phyloP scores from a whole-genome alignment of 2,113 vertebrate species.

The Oreotrochilus melanogaster region DNA sequence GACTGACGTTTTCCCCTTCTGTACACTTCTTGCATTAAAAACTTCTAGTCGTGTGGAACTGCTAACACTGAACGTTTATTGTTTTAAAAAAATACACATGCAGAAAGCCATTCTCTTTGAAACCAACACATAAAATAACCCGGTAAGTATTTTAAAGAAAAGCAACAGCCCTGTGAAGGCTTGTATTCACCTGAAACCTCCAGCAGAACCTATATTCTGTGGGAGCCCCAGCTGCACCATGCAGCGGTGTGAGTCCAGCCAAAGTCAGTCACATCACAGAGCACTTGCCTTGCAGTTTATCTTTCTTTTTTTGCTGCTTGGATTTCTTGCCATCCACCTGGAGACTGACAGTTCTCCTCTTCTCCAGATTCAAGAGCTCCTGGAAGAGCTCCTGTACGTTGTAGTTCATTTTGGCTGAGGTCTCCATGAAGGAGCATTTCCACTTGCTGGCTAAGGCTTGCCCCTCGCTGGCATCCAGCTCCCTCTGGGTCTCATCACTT shows the following conservation, averaged over 20 bases:
- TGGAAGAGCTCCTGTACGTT: conserved; percentile 81
- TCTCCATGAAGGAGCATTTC: conserved; percentile 82
- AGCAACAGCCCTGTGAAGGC: not conserved
- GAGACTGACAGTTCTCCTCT: conserved; percentile 68
- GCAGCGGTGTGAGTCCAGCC: not conserved
- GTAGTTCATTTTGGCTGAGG: conserved; percentile 75
- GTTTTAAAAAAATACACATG: conserved; percentile 43
- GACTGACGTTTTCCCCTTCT: not conserved
- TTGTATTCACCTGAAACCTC: not conserved
- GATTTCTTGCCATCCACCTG: conserved; percentile 76
- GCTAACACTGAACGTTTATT: conserved; percentile 14
- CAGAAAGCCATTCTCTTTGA: conserved; percentile 23
- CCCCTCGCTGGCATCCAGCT: conserved; percentile 73
- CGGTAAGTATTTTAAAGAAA: not conserved
- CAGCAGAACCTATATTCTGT: not conserved
- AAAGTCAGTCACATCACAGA: conserved; percentile 71
- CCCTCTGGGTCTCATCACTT: conserved; percentile 66
- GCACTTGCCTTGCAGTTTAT: conserved; percentile 78
- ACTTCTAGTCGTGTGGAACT: not conserved
- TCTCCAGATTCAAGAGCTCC: conserved; percentile 75
- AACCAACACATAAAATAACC: not conserved
- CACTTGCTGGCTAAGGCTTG: conserved; percentile 74
- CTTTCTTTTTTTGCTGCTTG: conserved; percentile 66
- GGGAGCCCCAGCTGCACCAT: not conserved
- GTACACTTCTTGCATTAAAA: not conserved